Evolutionary conservation across 2,797 vertebrate genomes (phyloP), one percentile per base, ranked within the genome.

Genomic region (Ciconia nigra): DNA sequence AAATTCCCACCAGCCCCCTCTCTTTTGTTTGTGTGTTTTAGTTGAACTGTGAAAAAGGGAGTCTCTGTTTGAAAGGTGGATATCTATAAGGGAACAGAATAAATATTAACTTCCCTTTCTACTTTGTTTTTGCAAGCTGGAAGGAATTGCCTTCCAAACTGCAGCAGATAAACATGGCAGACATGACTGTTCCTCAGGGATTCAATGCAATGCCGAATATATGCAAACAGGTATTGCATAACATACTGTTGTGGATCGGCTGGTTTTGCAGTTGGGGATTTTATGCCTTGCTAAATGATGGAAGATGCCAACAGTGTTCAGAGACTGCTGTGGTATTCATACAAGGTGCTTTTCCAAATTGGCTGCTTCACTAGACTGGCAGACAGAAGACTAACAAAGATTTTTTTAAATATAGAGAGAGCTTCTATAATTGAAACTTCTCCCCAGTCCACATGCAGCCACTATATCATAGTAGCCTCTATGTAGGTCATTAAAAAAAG

Each of bases 381-480:
- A 97, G 96, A 96, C 96, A 96, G 95, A 97, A 95, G 93, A 72
- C 91, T 96, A 97, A 97, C 83, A 97, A 93, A 93, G 67, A 59
- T 92, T 87, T 84, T 76, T 54, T 97, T 83, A 79, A 97, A 93
- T 96, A 78, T 58, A 94, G 90, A 95, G 90, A 93, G 80, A 87
- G 67, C 70, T 94, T 97, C 93, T 96, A 69, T 97, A 96, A 88
- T 51, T 93, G 93, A 96, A 96, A 89, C 83, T 89, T 97, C 78
- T 94, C 70, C 63, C 15, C 22, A 37, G 85, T 87, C 87, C 78
- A 37, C 82, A 46, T 49, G 77, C 72, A 96, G 81, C 59, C 66
- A 54, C 78, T 96, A 13, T 95, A 92, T 95, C 93, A 94, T 90
- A 94, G 78, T 76, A 91, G 67, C 63, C 73, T 97, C 70, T 90